phyloP scores from a whole-genome alignment of 2,113 vertebrate species.

The Calonectris borealis region DNA sequence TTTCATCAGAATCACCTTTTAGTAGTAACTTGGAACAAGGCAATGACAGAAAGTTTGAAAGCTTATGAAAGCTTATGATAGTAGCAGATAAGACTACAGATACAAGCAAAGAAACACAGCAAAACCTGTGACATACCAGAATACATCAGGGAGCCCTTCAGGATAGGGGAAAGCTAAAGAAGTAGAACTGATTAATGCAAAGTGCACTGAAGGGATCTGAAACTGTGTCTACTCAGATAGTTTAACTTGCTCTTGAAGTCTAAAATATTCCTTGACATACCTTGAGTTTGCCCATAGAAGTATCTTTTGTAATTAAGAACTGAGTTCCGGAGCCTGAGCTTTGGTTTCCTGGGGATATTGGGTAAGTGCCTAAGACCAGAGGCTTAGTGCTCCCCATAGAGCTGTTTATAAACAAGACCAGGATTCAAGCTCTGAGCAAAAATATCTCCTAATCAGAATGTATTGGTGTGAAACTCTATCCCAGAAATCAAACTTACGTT shows the following conservation, averaged over 20 bases:
- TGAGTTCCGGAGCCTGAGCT: neutral
- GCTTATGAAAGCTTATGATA: neutral
- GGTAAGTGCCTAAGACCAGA: neutral
- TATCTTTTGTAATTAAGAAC: slow-evolving; percentile 19
- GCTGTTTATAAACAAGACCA: neutral
- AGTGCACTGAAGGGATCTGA: neutral
- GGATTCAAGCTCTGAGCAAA: neutral
- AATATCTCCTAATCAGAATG: neutral
- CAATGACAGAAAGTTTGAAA: neutral
- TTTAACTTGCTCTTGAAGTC: slow-evolving; percentile 1
- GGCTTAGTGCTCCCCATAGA: neutral
- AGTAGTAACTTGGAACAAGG: neutral
- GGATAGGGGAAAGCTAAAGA: neutral
- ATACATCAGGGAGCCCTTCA: neutral
- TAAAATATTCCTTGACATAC: slow-evolving; percentile 41
- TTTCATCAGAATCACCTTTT: neutral
- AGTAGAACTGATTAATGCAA: neutral
- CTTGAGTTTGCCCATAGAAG: neutral
- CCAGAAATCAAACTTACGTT: neutral
- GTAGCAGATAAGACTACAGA: neutral
- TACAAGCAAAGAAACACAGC: neutral
- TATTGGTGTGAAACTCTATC: neutral
- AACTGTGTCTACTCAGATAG: neutral
- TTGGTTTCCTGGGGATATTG: neutral
- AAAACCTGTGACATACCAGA: neutral